A percentile compares a stretch with the other conserved stretches of the same genome.
phyloP scores from a whole-genome alignment of 2,113 vertebrate species.

The Bubalus kerabau region DNA sequence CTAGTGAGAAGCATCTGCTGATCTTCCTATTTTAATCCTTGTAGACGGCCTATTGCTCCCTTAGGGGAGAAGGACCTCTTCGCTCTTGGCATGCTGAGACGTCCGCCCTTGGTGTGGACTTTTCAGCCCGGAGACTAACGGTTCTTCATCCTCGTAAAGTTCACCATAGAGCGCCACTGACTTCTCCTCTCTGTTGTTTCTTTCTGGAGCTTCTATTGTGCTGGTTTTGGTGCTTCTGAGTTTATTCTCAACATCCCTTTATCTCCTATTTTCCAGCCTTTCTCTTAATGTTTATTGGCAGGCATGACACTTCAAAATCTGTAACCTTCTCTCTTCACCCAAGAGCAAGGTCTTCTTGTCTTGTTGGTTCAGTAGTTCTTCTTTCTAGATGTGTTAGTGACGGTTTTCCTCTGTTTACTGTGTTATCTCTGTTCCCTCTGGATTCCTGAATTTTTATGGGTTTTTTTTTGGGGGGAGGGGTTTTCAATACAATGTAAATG shows the following conservation, averaged over 20 bases:
- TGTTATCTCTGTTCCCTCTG: not conserved
- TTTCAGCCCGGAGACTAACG: not conserved
- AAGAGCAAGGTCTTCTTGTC: not conserved
- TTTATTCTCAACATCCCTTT: not conserved
- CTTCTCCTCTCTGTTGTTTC: not conserved
- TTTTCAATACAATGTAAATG: not conserved
- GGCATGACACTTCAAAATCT: no score
- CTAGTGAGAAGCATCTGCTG: not conserved
- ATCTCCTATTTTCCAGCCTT: not conserved
- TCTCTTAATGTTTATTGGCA: not conserved
- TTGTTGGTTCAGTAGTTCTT: not conserved
- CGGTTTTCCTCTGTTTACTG: not conserved
- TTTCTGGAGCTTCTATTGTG: not conserved
- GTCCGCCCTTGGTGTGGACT: not conserved
- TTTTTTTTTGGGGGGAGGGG: fast-evolving
- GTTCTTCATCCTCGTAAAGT: not conserved
- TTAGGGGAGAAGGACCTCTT: not conserved
- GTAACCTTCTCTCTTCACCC: no score
- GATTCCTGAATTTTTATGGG: not conserved
- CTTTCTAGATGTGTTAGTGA: not conserved
- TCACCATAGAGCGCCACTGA: fast-evolving
- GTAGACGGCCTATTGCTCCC: not conserved
- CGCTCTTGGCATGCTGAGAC: not conserved
- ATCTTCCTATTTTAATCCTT: not conserved
- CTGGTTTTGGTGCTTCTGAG: not conserved